Base-by-base conservation (phyloP, 2,797 vertebrate genomes). In the Silurus lanzhouensis region DNA sequence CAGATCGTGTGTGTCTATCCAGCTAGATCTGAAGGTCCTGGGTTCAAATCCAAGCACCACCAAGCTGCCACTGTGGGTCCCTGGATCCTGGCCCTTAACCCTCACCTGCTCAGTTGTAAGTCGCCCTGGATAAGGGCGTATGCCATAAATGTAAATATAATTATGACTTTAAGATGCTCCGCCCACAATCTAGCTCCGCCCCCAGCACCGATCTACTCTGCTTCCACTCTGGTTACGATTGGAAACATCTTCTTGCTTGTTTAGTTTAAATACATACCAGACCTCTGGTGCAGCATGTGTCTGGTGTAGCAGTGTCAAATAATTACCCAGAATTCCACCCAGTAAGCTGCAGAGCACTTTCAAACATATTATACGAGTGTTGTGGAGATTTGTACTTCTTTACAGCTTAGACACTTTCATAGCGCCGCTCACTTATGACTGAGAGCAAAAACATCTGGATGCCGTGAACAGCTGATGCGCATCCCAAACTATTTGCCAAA, bases 401-500 rank as follows among this genome's bases (percentile, higher is more conserved):
- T 77, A 58, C 27, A 22, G 27, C 20, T 9, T 13, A 13, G 75
- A 77, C 27, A 60, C 17, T 77, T 77, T 77, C 58, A 60, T 60
- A 60, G 27, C 57, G 1, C 7, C 19, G 22, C 27, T 60, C 75
- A 3, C 75, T 77, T 60, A 57, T 48, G 83, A 70, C 27, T 22
- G 60, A 68, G 52, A 38, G 38, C 1, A 2, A n/a, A 68, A 55
- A 78, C 83, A 84, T 78, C 63, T 78, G 63, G 48, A 55, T 68
- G 25, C 15, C 48, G 0, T 46, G 74, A 66, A 66, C 74, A 84
- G 61, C 72, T 78, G 63, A 78, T 58, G 48, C 74, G 67, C 10
- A 79, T 52, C 38, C 19, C 38, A 38, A 55, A 79, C 17, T 6
- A 9, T 71, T 84, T 71, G 76, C 76, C 66, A 71, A 71, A 71